phyloP scores from a whole-genome alignment of 1,140 invertebrate genomes.

The Megalopta genalis region DNA sequence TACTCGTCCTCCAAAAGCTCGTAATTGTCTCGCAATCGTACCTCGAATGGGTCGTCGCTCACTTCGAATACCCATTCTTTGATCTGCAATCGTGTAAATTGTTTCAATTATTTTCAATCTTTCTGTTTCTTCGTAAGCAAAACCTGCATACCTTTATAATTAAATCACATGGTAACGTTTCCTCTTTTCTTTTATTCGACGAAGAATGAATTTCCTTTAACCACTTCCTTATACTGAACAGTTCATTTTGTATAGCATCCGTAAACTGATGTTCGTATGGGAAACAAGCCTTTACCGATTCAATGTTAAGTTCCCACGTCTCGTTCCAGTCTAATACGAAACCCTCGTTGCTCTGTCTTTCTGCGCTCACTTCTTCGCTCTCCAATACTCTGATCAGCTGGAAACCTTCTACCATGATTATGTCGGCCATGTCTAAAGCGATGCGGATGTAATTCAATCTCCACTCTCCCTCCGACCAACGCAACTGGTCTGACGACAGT shows the following conservation, averaged over 20 bases:
- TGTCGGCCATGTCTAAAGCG: constrained; percentile 87
- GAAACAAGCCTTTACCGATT: constrained; percentile 88
- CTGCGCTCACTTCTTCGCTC: constrained; percentile 83
- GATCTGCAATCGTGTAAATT: constrained; percentile 79
- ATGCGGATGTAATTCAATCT: constrained; percentile 72
- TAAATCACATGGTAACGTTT: constrained; percentile 91
- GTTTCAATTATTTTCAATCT: too few relatives aligned
- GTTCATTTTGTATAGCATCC: constrained; percentile 94
- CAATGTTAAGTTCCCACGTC: constrained; percentile 86
- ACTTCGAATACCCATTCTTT: constrained; percentile 94
- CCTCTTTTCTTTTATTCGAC: constrained; percentile 70
- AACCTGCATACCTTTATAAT: constrained; percentile 86
- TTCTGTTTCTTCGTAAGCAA: too few relatives aligned
- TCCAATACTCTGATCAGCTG: constrained; percentile 81
- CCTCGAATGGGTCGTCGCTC: constrained; percentile 98
- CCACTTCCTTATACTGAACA: constrained; percentile 95
- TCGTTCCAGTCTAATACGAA: constrained; percentile 86
- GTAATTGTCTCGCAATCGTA: constrained; percentile 96
- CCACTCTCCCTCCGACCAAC: constrained; percentile 76
- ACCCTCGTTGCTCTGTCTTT: constrained; percentile 86
- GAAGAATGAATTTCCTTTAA: constrained; percentile 85
- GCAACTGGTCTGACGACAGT: constrained; percentile 74
- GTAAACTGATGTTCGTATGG: constrained; percentile 97
- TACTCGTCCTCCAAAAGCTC: constrained; percentile 98
- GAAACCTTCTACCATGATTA: constrained; percentile 88